These are phyloP conservation scores for Cepaea nemoralis DNA, from an alignment of 1,140 invertebrate genomes.

Conservation along the genomic window DNA sequence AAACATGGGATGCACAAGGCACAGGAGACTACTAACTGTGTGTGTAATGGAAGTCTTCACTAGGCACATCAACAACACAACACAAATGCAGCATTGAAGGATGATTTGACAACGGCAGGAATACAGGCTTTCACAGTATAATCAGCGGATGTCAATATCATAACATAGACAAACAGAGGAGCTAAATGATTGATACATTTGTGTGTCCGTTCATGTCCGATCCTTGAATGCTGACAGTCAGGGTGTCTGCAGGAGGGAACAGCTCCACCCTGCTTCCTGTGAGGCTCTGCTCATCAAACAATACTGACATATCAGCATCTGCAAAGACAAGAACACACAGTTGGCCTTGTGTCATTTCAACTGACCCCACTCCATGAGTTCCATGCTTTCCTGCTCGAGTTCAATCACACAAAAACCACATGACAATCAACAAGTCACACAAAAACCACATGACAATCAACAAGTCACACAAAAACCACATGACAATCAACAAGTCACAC, in stretches of 20 bases:
- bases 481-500: no score
- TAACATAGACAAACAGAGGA: neutral
- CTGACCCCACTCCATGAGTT: neutral
- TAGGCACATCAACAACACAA: neutral
- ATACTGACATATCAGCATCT: neutral
- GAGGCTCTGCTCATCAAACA: slow-evolving; percentile 57
- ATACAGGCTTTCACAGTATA: neutral
- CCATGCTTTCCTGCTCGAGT: neutral
- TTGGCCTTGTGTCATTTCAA: no score
- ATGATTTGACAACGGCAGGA: no score
- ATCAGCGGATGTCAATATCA: neutral
- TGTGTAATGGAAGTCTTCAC: neutral
- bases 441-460: neutral
- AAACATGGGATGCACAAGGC: no score
- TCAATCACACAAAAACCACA: neutral
- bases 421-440: neutral
- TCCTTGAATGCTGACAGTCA: neutral
- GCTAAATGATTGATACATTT: slow-evolving; percentile 44
- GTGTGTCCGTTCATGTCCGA: neutral
- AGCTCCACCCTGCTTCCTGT: slow-evolving; percentile 59
- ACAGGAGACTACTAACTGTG: no score
- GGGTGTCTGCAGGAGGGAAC: slow-evolving; percentile 49
- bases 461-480: neutral
- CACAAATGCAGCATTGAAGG: neutral
- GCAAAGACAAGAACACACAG: slow-evolving; percentile 22